These are phyloP conservation scores for Macroglossus sobrinus DNA, from an alignment of 2,113 vertebrate genomes.

Conservation along the genomic window DNA sequence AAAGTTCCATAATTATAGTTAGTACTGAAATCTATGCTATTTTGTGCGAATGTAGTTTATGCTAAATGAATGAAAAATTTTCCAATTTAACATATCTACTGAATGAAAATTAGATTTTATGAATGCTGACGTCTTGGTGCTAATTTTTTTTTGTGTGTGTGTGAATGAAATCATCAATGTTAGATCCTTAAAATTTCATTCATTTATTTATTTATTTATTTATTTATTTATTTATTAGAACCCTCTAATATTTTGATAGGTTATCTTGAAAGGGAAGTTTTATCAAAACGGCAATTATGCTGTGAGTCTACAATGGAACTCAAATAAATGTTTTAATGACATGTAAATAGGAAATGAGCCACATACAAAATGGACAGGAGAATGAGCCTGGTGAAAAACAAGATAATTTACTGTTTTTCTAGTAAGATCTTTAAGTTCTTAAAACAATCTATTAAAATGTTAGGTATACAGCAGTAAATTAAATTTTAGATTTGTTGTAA, in stretches of 20 bases:
- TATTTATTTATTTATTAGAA: too few species aligned
- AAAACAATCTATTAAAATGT: not conserved
- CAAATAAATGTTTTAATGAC: conserved; percentile 32
- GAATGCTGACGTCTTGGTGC: not conserved
- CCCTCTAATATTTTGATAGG: not conserved
- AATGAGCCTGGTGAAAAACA: conserved; percentile 16
- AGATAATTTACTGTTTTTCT: not conserved
- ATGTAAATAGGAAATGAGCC: not conserved
- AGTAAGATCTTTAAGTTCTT: not conserved
- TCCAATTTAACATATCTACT: conserved; percentile 5
- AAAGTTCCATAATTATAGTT: not conserved
- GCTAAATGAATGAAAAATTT: not conserved
- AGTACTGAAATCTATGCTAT: not conserved
- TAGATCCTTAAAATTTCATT: not conserved
- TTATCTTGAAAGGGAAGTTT: not conserved
- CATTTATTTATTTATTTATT: too few species aligned
- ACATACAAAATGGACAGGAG: not conserved
- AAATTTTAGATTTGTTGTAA: not conserved
- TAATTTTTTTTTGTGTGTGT: not conserved
- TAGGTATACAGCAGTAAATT: not conserved
- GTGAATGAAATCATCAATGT: not conserved
- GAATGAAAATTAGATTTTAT: conserved; percentile 22
- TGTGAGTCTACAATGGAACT: not conserved
- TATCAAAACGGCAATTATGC: not conserved
- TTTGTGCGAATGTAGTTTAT: not conserved